phyloP scores from a whole-genome alignment of 2,797 vertebrate genomes.

The Pagetopsis macropterus region DNA sequence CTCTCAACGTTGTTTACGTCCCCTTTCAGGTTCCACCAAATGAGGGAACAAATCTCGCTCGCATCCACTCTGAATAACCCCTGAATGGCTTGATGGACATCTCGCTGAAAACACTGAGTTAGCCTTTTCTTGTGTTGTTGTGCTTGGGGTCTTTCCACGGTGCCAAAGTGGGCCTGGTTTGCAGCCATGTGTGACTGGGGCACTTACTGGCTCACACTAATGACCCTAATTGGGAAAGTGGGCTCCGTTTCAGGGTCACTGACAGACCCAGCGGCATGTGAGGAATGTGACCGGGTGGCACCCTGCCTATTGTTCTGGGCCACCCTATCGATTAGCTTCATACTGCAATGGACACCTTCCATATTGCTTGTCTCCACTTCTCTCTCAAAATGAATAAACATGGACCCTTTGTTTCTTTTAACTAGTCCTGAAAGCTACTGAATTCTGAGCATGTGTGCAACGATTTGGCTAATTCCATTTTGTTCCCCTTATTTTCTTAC shows the following conservation, averaged over 20 bases:
- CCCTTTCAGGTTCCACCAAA: constrained; percentile 9
- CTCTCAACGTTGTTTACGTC: constrained; percentile 1
- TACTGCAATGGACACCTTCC: constrained; percentile 58
- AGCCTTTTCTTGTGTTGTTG: constrained; percentile 56
- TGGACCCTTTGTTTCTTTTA: constrained; percentile 5
- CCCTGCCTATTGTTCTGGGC: constrained; percentile 64
- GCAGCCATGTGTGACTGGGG: constrained; percentile 80
- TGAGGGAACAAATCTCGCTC: constrained; percentile 33
- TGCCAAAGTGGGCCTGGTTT: constrained; percentile 74
- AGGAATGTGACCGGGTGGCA: constrained; percentile 78
- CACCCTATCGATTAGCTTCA: constrained; percentile 63
- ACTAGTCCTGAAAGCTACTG: neutral
- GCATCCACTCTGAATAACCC: constrained; percentile 29
- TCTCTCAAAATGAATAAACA: constrained; percentile 38
- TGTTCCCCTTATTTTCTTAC: neutral
- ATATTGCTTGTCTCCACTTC: constrained; percentile 21
- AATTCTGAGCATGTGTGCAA: constrained; percentile 1
- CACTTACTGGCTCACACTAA: constrained; percentile 79
- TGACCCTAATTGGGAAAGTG: constrained; percentile 85
- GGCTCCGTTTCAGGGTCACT: constrained; percentile 80
- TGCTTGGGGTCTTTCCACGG: constrained; percentile 65
- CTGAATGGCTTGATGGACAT: constrained; percentile 51
- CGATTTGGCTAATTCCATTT: neutral
- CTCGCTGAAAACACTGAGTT: constrained; percentile 55
- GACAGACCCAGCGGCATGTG: constrained; percentile 78